A percentile compares a stretch with the other conserved stretches of the same genome.
These are phyloP conservation scores for Percina caprodes DNA, from an alignment of 2,113 vertebrate genomes.

Conservation along the genomic window DNA sequence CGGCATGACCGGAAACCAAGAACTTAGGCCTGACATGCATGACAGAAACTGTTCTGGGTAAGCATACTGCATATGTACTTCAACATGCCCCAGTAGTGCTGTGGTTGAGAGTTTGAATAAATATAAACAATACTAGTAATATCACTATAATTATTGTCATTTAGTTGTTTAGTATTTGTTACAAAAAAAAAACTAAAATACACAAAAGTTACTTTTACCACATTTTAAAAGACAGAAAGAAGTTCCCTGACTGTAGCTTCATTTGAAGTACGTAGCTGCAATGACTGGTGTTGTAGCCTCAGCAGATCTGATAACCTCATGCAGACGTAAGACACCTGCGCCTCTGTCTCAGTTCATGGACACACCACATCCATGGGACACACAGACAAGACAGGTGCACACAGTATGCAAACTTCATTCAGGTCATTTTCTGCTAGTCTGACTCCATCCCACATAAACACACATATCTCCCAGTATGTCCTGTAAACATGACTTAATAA, in stretches of 20 bases:
- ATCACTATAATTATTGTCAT: neutral
- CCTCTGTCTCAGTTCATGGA: neutral
- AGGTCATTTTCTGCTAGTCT: neutral
- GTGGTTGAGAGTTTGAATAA: neutral
- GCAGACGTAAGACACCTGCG: neutral
- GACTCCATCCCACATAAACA: neutral
- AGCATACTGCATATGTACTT: neutral
- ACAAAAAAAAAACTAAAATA: neutral
- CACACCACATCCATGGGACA: neutral
- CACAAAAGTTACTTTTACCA: neutral
- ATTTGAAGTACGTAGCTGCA: neutral
- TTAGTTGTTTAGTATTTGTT: neutral
- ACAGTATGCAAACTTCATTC: constrained; percentile 45
- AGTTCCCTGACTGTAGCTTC: too few relatives aligned
- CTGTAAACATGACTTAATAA: neutral
- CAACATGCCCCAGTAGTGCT: neutral
- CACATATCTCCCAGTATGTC: neutral
- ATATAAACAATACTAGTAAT: neutral
- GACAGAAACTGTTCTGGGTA: neutral
- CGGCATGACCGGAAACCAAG: neutral
- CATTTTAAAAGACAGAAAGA: neutral
- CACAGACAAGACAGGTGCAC: neutral
- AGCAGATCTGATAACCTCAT: constrained; percentile 5
- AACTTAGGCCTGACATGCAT: neutral
- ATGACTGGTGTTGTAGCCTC: neutral